Base-by-base conservation (phyloP, 2,113 vertebrate genomes). In the Morone chrysops region DNA sequence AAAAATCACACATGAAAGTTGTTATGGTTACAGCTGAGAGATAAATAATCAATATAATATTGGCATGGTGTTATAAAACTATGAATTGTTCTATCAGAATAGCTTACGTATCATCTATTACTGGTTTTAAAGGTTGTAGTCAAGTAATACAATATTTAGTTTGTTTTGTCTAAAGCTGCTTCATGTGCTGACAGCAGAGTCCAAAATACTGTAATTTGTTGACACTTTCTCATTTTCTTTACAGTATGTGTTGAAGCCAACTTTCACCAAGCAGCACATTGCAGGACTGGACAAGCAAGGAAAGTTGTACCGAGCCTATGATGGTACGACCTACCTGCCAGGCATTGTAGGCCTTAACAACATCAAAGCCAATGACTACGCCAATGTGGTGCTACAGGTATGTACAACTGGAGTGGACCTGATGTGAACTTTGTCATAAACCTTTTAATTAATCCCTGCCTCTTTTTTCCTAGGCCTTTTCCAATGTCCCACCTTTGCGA, bases 301-400 rank as follows among this genome's bases (percentile, higher is more conserved):
- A 43, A 98, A 97, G 85, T 94, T 99, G 38, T 99, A 98, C 25
- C 91, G 98, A 16, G 98, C 98, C 0, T 99, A 99, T 0, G 98
- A 99, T 11, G 98, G 98, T n/a, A 99, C 98, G n/a, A 99, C 98
- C 0, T 99, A 99, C 87, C 94, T 99, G 81, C 98, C 98, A 0
- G 98, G 98, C 78, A 99, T 99, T 0, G 98, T 99, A 75, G 98
- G 98, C 6, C 95, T 99, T 86, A 99, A 99, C 92, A 99, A 99
- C 90, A 99, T 99, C 90, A 99, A 99, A 91, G 97, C 98, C 85
- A 99, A 99, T 0, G 98, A 99, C 91, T 99, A 99, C 0, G 98
- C 98, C 84, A 99, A 99, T 0, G 97, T 97, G 0, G 97, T 99
- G 41, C 94, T 99, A 16, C 98, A 99, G 97, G 98, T 99, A 94